Conservation (phyloP, 2,797 vertebrate genomes). For the Fistularia tabacaria region DNA sequence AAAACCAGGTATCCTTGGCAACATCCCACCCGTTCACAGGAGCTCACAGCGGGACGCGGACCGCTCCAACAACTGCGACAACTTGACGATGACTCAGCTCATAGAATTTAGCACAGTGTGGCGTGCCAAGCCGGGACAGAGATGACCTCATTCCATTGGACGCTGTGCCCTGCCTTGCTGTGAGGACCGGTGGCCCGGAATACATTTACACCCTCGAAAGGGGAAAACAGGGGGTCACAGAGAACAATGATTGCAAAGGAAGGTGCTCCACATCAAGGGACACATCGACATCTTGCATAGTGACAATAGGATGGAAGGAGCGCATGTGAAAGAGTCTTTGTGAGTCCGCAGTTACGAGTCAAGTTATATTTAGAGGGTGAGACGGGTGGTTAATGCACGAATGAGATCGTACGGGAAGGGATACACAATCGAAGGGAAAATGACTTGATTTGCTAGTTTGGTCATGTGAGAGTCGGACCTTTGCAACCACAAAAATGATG, state of each 20-base stretch:
- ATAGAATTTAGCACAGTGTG: constrained; percentile 51
- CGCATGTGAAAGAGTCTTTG: constrained; percentile 1
- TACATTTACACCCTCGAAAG: constrained; percentile 26
- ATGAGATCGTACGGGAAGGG: neutral
- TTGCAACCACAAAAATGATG: no score
- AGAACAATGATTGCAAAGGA: constrained; percentile 32
- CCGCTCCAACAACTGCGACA: constrained; percentile 28
- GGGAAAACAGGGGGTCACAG: constrained; percentile 26
- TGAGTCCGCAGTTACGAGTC: no score
- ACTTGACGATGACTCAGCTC: constrained; percentile 53
- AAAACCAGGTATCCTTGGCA: constrained; percentile 44
- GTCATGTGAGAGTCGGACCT: no score
- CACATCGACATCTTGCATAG: constrained; percentile 28
- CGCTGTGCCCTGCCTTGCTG: constrained; percentile 10
- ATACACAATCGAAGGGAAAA: no score
- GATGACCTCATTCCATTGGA: constrained; percentile 60
- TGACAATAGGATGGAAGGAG: constrained; percentile 14
- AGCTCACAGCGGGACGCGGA: constrained; percentile 7
- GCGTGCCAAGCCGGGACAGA: constrained; percentile 33
- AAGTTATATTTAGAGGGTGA: constrained; percentile 14
- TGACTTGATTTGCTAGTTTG: no score
- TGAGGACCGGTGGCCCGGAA: constrained; percentile 25
- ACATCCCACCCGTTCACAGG: constrained; percentile 12
- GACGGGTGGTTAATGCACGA: neutral
- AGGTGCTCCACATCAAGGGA: constrained; percentile 42